Percentiles rank a stretch among this genome's conserved stretches.
Evolutionary conservation across 2,113 vertebrate genomes (phyloP).

Genomic region (Tonatia bakeri): DNA sequence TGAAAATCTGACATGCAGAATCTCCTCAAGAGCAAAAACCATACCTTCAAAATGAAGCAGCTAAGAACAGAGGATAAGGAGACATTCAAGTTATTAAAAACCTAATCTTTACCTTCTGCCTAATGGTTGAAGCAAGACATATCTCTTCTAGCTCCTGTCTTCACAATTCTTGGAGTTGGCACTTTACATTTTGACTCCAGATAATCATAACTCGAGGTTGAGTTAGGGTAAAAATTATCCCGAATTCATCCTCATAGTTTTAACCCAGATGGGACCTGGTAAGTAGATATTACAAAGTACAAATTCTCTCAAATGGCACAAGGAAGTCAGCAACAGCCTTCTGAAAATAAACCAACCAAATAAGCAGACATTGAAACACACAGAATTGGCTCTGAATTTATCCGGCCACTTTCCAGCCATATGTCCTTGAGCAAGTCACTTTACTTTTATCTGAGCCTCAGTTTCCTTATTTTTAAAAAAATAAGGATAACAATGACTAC

Average conservation of each 20-base stretch:
- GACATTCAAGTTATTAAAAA: background rate
- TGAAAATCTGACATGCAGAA: background rate
- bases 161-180: background rate
- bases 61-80: background rate
- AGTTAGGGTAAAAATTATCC: background rate
- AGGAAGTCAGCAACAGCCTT: background rate
- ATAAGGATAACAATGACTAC: background rate
- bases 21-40: background rate
- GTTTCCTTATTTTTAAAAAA: constrained; percentile 16
- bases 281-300: background rate
- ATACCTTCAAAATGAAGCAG: background rate
- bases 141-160: background rate
- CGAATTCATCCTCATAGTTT: background rate
- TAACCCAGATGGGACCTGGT: background rate
- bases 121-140: background rate
- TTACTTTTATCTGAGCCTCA: background rate
- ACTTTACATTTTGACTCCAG: background rate
- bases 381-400: background rate
- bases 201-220: background rate
- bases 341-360: background rate
- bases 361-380: background rate
- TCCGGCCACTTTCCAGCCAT: background rate
- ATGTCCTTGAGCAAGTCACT: background rate
- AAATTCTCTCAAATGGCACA: background rate
- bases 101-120: background rate